Evolutionary conservation across 2,113 vertebrate genomes (phyloP).

Genomic region (human): DNA sequence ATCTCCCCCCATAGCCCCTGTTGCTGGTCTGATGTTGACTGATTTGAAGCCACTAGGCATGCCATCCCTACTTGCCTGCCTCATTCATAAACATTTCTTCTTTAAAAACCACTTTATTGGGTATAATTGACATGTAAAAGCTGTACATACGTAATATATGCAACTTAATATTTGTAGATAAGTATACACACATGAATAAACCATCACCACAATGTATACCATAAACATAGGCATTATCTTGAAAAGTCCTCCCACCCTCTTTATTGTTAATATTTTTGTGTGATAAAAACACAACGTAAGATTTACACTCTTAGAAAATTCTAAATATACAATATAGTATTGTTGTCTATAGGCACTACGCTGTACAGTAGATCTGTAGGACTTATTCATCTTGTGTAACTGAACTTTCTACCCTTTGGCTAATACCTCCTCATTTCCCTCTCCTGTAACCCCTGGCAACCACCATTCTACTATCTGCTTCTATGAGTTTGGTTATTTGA

Average conservation of each 20-base stretch:
- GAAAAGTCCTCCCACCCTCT: background rate
- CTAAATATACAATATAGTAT: background rate
- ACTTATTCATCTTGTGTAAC: background rate
- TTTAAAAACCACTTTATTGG: background rate
- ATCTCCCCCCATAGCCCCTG: rapidly evolving
- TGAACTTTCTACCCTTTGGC: background rate
- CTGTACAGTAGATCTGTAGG: background rate
- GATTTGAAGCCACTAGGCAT: background rate
- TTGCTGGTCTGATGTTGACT: background rate
- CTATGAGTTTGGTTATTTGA: background rate
- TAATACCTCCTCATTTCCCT: background rate
- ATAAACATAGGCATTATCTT: background rate
- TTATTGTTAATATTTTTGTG: background rate
- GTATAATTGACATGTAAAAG: background rate
- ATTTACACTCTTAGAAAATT: background rate
- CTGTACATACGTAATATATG: background rate
- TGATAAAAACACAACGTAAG: background rate
- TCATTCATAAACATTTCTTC: background rate
- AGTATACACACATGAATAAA: background rate
- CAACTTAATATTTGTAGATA: background rate
- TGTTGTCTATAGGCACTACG: background rate
- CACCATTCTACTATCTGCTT: background rate
- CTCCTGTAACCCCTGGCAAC: background rate
- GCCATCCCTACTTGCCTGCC: background rate
- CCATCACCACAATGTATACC: background rate